These are phyloP conservation scores for Scolopax bukidnonensis DNA, from an alignment of 2,797 vertebrate species.

Conservation along the genomic window DNA sequence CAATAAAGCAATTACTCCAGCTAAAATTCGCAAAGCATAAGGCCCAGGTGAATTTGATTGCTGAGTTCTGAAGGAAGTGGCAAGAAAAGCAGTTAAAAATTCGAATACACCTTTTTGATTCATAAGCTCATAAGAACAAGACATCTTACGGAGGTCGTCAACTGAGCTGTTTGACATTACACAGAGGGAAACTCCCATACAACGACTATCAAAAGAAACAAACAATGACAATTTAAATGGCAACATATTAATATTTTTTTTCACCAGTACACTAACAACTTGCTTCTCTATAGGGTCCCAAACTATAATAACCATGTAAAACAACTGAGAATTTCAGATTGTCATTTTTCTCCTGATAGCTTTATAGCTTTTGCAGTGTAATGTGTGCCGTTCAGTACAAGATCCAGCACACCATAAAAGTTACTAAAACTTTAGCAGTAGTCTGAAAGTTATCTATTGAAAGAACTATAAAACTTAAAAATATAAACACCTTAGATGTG, in stretches of 20 bases:
- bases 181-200: rapidly evolving
- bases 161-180: background rate
- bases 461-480: background rate
- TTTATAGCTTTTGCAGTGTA: background rate
- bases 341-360: background rate
- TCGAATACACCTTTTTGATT: background rate
- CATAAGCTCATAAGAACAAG: background rate
- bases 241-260: background rate
- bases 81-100: background rate
- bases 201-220: background rate
- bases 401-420: background rate
- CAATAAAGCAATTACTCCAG: background rate
- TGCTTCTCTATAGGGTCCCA: background rate
- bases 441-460: background rate
- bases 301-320: background rate
- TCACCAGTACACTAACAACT: background rate
- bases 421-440: background rate
- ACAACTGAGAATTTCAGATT: background rate
- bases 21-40: background rate
- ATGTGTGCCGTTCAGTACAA: background rate
- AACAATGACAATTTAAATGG: background rate
- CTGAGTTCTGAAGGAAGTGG: background rate
- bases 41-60: background rate
- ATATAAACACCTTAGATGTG: background rate
- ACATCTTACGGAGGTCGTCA: background rate